phyloP scores from a whole-genome alignment of 2,797 vertebrate genomes.

The Remorina albescens region DNA sequence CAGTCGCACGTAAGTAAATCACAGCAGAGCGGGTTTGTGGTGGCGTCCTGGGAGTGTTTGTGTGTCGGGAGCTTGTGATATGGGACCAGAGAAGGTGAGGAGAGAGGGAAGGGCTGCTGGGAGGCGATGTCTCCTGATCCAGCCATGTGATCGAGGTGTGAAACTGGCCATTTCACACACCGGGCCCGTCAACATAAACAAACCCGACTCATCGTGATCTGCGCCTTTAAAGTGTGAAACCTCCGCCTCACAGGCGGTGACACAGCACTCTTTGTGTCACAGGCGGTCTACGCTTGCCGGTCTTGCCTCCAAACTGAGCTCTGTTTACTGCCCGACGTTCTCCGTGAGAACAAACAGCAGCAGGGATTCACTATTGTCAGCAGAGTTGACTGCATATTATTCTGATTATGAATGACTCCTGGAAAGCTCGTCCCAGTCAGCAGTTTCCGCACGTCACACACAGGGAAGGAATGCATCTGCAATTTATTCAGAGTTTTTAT shows the following conservation, averaged over 20 bases:
- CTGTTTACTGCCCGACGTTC: slow-evolving; percentile 34
- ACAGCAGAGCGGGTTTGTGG: not conserved
- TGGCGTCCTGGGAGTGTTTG: not conserved
- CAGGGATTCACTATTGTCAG: slow-evolving; percentile 18
- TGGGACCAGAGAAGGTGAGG: not conserved
- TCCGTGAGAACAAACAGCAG: slow-evolving; percentile 12
- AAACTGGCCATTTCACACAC: not conserved
- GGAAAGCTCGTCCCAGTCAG: slow-evolving; percentile 43
- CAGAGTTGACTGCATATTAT: slow-evolving; percentile 8
- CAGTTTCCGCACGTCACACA: slow-evolving; percentile 35
- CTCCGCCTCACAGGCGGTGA: not conserved
- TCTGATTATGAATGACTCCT: slow-evolving; percentile 46
- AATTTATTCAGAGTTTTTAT: slow-evolving; percentile 39
- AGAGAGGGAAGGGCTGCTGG: not conserved
- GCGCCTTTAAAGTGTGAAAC: not conserved
- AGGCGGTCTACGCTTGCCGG: not conserved
- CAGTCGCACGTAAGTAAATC: not conserved
- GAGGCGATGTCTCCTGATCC: not conserved
- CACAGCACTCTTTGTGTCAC: not conserved
- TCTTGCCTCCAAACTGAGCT: not conserved
- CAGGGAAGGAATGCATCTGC: slow-evolving; percentile 16
- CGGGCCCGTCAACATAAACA: not conserved
- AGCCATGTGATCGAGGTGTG: not conserved
- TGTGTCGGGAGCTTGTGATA: not conserved
- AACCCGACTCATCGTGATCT: not conserved